Base-by-base conservation (phyloP, 2,797 vertebrate genomes). In the Acanthornis magna region DNA sequence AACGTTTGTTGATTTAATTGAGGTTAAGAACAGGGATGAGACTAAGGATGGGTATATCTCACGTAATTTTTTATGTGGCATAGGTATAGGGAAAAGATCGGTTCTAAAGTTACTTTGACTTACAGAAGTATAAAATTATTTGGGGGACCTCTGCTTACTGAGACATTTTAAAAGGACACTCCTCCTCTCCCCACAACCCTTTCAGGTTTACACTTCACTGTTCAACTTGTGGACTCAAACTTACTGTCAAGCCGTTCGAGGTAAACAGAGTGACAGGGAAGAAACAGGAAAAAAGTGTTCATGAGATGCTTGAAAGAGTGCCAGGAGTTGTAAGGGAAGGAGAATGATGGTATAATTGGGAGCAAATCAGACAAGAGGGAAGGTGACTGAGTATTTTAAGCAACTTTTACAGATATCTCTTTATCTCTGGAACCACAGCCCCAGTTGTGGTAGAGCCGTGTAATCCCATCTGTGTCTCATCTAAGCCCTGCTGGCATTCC, bases 111-210 rank as follows among this genome's bases (percentile, higher is more conserved):
- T 80, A 26, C 21, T 5, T 1, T 58, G 45, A 42, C 27, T 85
- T 90, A 29, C 0, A 77, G 66, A 72, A 78, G 19, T 43, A n/a
- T 45, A 16, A 58, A 8, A 60, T 73, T 25, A 23, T 25, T 30
- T n/a, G 34, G 27, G 50, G 8, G 10, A 34, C 61, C 4, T 85
- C 42, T 57, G 11, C 15, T 83, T 80, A 45, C 2, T 1, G 9
- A 75, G 50, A 3, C n/a, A 10, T 50, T 71, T 7, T 3, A 70
- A 65, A 71, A 48, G 30, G 23, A 10, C 17, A 7, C 3, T 32
- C 1, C 10, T 79, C 5, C n/a, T 51, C 10, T 7, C 3, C 16
- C 19, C 5, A 7, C 30, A 10, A 5, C 22, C 8, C 4, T 10
- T 45, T 54, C 53, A 62, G 43, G 11, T 80, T 76, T 63, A 4